These are phyloP conservation scores for Melospiza melodia DNA, from an alignment of 2,113 vertebrate genomes.

Conservation along the genomic window DNA sequence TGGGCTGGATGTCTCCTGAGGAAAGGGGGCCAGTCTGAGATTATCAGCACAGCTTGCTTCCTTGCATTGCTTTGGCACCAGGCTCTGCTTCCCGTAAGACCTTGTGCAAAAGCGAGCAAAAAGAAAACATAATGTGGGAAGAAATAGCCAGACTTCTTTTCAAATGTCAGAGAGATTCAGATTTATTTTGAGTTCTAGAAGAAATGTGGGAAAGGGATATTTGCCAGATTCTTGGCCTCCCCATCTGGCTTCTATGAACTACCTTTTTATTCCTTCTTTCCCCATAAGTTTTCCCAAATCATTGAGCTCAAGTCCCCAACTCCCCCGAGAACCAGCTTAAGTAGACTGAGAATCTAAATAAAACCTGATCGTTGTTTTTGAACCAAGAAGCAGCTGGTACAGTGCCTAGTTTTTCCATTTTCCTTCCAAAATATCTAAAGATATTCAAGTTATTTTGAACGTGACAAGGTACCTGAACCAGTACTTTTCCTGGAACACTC, in stretches of 20 bases:
- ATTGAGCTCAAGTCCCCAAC: not conserved
- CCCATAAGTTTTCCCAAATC: slow-evolving; percentile 25
- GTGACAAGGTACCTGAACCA: not conserved
- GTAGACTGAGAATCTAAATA: slow-evolving; percentile 31
- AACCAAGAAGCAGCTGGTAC: slow-evolving; percentile 24
- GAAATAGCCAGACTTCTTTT: slow-evolving; percentile 64
- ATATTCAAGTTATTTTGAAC: slow-evolving; percentile 8
- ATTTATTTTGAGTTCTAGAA: slow-evolving; percentile 67
- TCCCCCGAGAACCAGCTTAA: not conserved
- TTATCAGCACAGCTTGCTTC: slow-evolving; percentile 62
- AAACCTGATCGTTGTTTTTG: slow-evolving; percentile 38
- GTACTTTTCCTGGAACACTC: not conserved
- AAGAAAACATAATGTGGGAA: slow-evolving; percentile 63
- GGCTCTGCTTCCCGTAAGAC: slow-evolving; percentile 47
- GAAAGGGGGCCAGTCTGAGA: not conserved
- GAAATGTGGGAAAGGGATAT: slow-evolving; percentile 57
- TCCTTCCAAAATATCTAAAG: slow-evolving; percentile 30
- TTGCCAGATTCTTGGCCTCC: slow-evolving; percentile 59
- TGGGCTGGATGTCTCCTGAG: not conserved
- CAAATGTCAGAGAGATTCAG: slow-evolving; percentile 61
- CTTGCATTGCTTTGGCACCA: slow-evolving; percentile 45
- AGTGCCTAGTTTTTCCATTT: slow-evolving; percentile 10
- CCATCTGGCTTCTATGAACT: slow-evolving; percentile 63
- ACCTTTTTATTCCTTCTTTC: slow-evolving; percentile 53
- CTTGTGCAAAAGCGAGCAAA: slow-evolving; percentile 50